phyloP scores from a whole-genome alignment of 2,113 vertebrate genomes.

The Antechinus flavipes region DNA sequence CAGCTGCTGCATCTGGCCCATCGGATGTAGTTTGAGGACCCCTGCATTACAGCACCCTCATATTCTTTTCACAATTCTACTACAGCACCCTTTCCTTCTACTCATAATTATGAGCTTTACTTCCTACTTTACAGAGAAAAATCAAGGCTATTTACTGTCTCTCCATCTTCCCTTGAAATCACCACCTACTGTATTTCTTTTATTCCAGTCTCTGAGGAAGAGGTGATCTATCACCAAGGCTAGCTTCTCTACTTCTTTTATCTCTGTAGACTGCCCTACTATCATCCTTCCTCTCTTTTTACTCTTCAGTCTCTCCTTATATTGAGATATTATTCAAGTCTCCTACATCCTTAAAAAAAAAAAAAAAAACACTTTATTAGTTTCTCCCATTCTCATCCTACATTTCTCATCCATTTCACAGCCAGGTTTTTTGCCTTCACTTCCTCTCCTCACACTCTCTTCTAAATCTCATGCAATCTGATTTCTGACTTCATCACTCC shows the following conservation, averaged over 20 bases:
- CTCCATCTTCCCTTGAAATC: not conserved
- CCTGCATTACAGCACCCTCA: not conserved
- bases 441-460: not conserved
- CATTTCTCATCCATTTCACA: not conserved
- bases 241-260: not conserved
- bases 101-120: not conserved
- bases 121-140: not conserved
- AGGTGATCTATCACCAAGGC: not conserved
- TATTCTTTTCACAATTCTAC: not conserved
- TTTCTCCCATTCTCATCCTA: not conserved
- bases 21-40: too few species aligned
- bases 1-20: too few species aligned
- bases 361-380: not conserved
- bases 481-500: not conserved
- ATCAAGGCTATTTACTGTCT: not conserved
- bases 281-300: not conserved
- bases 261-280: not conserved
- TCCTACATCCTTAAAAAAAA: not conserved
- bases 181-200: not conserved
- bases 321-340: not conserved
- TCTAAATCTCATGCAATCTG: not conserved
- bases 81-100: not conserved
- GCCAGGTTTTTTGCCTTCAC: not conserved
- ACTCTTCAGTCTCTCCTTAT: not conserved
- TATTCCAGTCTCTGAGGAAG: not conserved